Conservation (phyloP, 2,888 invertebrate species). For the Theodoxus fluviatilis region DNA sequence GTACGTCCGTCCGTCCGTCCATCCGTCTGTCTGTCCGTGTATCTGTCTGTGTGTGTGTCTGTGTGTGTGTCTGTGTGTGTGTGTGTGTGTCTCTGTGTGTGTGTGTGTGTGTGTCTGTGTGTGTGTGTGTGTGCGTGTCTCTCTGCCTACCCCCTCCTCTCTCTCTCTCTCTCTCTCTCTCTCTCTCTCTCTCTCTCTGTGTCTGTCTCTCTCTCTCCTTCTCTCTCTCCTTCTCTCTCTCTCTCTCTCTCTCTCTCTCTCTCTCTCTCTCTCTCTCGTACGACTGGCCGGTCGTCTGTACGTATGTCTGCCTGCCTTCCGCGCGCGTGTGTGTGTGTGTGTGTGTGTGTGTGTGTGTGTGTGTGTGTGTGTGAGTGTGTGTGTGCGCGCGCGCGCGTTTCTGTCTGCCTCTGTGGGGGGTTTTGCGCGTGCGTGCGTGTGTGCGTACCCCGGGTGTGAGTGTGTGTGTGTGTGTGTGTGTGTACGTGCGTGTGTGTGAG, state of each 20-base stretch:
- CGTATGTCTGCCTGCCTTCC: neutral
- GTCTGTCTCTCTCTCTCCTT: neutral
- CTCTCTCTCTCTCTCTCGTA: slow-evolving; percentile 13
- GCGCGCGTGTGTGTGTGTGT: neutral
- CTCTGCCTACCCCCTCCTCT: neutral
- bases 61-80: neutral
- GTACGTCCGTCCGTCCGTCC: slow-evolving; percentile 1
- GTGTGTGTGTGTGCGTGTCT: neutral
- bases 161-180: slow-evolving; percentile 8
- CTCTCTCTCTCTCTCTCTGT: slow-evolving; percentile 14
- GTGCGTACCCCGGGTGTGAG: neutral
- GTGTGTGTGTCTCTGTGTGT: no score
- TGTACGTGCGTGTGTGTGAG: neutral
- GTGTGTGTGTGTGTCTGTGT: neutral
- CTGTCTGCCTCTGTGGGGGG: neutral
- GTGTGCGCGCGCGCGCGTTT: slow-evolving; percentile 1
- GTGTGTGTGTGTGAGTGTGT: slow-evolving; percentile 8
- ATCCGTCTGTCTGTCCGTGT: neutral
- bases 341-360: slow-evolving; percentile 14
- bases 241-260: neutral
- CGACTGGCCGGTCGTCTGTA: no score
- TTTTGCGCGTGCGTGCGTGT: neutral
- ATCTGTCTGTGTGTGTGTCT: neutral
- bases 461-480: slow-evolving; percentile 5
- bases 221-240: neutral